Percentiles rank a stretch among this genome's conserved stretches.
Evolutionary conservation across 2,888 invertebrate species (phyloP).

Genomic region (Myopa tessellatipennis): DNA sequence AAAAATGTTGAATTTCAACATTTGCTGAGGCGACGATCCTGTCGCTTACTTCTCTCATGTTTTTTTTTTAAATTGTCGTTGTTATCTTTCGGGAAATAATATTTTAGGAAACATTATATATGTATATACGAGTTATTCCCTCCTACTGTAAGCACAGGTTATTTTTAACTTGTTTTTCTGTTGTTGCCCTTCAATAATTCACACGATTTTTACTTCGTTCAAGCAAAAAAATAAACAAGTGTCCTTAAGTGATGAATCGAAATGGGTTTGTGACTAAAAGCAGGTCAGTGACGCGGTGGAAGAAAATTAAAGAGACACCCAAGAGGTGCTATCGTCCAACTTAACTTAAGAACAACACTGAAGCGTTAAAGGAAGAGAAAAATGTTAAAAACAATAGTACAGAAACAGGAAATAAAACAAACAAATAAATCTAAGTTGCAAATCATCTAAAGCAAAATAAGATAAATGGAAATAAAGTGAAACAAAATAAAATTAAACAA

Average conservation of each 20-base stretch:
- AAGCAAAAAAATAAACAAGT: neutral
- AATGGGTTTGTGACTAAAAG: neutral
- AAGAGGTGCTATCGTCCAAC: neutral
- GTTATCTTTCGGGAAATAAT: neutral
- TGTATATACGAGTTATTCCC: no score
- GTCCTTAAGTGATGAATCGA: neutral
- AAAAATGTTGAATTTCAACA: constrained; percentile 7
- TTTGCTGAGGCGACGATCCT: neutral
- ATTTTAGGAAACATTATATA: no score
- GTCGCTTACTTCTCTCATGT: neutral
- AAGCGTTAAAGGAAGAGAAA: neutral
- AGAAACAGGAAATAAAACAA: neutral
- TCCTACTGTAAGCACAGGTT: neutral
- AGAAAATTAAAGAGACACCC: neutral
- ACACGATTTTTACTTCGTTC: neutral
- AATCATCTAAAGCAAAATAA: neutral
- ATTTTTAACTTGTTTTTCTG: neutral
- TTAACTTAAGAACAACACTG: neutral
- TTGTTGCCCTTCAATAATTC: neutral
- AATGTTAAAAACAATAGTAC: neutral
- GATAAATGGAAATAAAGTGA: neutral
- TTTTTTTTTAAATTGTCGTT: neutral
- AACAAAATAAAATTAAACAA: neutral
- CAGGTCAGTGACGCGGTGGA: neutral
- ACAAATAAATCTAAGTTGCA: neutral